Evolutionary conservation across 1,140 invertebrate species (phyloP), one percentile per base, ranked within the genome.

Genomic region (Microplitis demolitor): DNA sequence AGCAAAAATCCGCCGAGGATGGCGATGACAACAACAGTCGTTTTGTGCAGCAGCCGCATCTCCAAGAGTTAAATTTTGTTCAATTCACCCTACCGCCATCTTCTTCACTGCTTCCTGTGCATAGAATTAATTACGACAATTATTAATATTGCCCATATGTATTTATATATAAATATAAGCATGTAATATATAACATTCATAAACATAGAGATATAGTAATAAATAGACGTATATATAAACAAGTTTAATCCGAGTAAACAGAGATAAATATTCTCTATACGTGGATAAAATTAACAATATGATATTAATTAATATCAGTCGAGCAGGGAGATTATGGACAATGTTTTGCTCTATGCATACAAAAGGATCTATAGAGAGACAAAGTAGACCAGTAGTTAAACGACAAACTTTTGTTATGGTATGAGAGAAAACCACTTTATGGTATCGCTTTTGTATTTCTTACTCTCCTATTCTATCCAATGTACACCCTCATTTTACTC

Each of bases 11-110:
- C 64, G 16, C 71, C 71, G 64, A 72, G 54, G 51, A 72, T 53
- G 71, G 71, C 71, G 31, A 72, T 67, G 16, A 34, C 16, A 54
- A 63, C 62, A 16, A 60, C 45, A 31, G 39, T 51, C 13, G 70
- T 31, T 58, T 39, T 60, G 13, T 56, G 66, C 71, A 67, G 63
- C 64, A 50, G 71, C 63, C 54, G 58, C 71, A 72, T 72, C 54
- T 71, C 70, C 63, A 37, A 11, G 39, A 69, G 58, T 67, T 62
- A 24, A 58, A 61, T 66, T n/a, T 61, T 39, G n/a, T 60, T 24
- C 1, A 9, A 34, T 72, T 64, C 66, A 39, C 71, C 64, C 71
- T 72, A 45, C 53, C 45, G 50, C 61, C 72, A 69, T 73, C 13
- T 69, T 67, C 54, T 33, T 50, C 34, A 56, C 4, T 61, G 39